These are phyloP conservation scores for Orius insidiosus DNA, from an alignment of 1,140 invertebrate species.

Conservation along the genomic window DNA sequence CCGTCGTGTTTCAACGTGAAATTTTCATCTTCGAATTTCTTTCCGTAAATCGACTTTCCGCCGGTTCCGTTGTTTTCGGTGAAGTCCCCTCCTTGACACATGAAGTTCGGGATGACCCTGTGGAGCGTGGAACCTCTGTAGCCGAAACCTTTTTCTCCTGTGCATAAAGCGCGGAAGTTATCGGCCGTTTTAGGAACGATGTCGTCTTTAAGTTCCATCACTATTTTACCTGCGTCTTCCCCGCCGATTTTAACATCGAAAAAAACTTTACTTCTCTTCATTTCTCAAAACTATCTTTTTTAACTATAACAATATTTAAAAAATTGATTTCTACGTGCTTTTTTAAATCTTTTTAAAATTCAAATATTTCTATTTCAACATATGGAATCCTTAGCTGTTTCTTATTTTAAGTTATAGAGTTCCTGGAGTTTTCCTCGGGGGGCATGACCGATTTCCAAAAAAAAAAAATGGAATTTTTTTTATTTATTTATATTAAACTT, in stretches of 20 bases:
- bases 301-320: too few species aligned
- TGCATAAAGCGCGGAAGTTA: conserved; percentile 84
- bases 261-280: neutral
- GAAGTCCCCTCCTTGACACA: conserved; percentile 93
- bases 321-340: too few species aligned
- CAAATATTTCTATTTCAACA: too few species aligned
- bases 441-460: too few species aligned
- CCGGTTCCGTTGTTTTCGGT: conserved; percentile 91
- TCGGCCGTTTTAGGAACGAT: conserved; percentile 84
- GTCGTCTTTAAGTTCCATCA: conserved; percentile 55
- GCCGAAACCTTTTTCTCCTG: conserved; percentile 81
- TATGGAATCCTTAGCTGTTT: too few species aligned
- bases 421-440: too few species aligned
- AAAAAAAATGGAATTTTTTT: too few species aligned
- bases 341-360: too few species aligned
- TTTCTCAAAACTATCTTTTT: too few species aligned
- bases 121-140: conserved; percentile 85
- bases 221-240: conserved; percentile 28
- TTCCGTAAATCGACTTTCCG: conserved; percentile 90
- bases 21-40: conserved; percentile 93
- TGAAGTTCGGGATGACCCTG: conserved; percentile 92
- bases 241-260: neutral
- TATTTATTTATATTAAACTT: too few species aligned
- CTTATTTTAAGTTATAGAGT: too few species aligned
- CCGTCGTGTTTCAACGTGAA: conserved; percentile 78